Evolutionary conservation across 2,797 vertebrate species (phyloP).

Genomic region (Pelobates cultripes): DNA sequence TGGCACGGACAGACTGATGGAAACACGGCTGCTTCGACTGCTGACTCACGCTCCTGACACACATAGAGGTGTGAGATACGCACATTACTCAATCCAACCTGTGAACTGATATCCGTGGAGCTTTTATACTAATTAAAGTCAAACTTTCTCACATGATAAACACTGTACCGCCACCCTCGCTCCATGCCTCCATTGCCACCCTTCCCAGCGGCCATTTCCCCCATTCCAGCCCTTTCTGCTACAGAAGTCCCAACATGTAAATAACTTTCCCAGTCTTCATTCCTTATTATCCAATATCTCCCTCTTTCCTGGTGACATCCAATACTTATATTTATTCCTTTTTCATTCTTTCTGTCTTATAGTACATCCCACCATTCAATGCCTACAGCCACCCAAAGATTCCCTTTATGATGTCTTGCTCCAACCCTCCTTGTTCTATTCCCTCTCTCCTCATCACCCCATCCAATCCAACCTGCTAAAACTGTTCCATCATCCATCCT

Average conservation of each 20-base stretch:
- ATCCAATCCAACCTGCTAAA: too few species aligned
- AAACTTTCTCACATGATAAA: too few species aligned
- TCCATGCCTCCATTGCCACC: too few species aligned
- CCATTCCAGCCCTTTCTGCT: not conserved
- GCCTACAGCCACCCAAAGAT: not conserved
- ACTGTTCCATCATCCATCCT: not conserved
- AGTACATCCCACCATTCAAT: not conserved
- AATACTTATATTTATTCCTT: too few species aligned
- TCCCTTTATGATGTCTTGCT: not conserved
- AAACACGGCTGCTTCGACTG: not conserved
- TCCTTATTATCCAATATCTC: too few species aligned
- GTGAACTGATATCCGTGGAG: not conserved
- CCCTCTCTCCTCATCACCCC: too few species aligned
- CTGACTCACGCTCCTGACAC: conserved; percentile 45
- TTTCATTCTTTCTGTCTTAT: not conserved
- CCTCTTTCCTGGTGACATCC: not conserved
- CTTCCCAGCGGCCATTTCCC: too few species aligned
- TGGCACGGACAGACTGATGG: too few species aligned
- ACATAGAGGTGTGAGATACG: conserved; percentile 33
- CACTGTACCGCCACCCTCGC: too few species aligned
- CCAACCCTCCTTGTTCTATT: not conserved
- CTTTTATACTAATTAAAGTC: too few species aligned
- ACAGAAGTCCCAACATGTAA: not conserved
- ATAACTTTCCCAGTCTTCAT: not conserved
- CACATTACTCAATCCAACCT: conserved; percentile 12